phyloP scores from a whole-genome alignment of 2,797 vertebrate genomes.

The Tauraco hartlaubi region DNA sequence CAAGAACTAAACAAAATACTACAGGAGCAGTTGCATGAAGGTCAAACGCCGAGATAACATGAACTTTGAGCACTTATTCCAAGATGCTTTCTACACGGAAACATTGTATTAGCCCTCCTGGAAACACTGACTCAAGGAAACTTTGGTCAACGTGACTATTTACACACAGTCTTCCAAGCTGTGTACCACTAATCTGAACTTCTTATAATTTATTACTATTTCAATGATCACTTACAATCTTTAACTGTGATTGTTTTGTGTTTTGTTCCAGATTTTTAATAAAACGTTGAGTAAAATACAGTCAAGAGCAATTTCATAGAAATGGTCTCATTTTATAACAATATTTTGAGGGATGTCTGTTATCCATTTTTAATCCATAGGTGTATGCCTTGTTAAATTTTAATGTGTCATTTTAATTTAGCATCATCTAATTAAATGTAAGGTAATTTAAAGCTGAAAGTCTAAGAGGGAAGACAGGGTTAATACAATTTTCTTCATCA shows the following conservation, averaged over 20 bases:
- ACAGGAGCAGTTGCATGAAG: background rate
- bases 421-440: background rate
- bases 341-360: background rate
- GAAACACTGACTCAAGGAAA: background rate
- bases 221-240: background rate
- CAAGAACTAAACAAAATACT: background rate
- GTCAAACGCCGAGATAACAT: background rate
- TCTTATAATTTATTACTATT: background rate
- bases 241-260: background rate
- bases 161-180: background rate
- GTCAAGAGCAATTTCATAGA: background rate
- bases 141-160: background rate
- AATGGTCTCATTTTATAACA: background rate
- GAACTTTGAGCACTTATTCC: background rate
- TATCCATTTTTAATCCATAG: background rate
- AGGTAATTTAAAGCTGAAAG: background rate
- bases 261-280: background rate
- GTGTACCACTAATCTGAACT: background rate
- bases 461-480: background rate
- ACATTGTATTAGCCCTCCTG: background rate
- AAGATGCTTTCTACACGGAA: background rate
- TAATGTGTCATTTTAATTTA: background rate
- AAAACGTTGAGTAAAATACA: background rate
- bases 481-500: background rate
- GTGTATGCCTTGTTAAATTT: background rate